Evolutionary conservation across 2,113 vertebrate species (phyloP).

Genomic region (Ceratotherium simum): DNA sequence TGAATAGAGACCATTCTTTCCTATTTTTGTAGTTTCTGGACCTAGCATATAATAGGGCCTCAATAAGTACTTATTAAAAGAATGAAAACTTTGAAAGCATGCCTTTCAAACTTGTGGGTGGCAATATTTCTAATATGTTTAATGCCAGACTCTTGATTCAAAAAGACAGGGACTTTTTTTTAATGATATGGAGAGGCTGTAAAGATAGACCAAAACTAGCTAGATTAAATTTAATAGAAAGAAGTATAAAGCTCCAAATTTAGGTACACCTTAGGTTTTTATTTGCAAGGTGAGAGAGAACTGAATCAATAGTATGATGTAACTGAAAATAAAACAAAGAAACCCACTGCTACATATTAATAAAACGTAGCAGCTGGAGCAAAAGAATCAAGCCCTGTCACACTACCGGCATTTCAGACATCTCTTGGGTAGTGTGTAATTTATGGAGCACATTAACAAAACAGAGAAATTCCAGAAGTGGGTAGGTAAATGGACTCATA

Average conservation of each 20-base stretch:
- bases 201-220: not conserved
- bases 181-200: constrained; percentile 1
- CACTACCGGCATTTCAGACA: not conserved
- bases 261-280: not conserved
- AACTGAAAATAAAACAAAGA: constrained; percentile 27
- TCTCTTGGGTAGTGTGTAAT: not conserved
- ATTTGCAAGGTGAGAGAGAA: not conserved
- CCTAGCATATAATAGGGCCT: not conserved
- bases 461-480: not conserved
- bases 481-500: not conserved
- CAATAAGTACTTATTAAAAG: not conserved
- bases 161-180: not conserved
- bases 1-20: not conserved
- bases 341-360: not conserved
- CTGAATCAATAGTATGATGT: not conserved
- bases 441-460: not conserved
- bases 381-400: not conserved
- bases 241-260: not conserved
- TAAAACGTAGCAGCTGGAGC: not conserved
- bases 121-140: not conserved
- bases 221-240: not conserved
- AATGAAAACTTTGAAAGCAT: constrained; percentile 42
- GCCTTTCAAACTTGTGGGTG: not conserved
- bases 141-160: not conserved
- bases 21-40: not conserved